phyloP scores from a whole-genome alignment of 1,140 invertebrate species.

The Drosophila sproati region DNA sequence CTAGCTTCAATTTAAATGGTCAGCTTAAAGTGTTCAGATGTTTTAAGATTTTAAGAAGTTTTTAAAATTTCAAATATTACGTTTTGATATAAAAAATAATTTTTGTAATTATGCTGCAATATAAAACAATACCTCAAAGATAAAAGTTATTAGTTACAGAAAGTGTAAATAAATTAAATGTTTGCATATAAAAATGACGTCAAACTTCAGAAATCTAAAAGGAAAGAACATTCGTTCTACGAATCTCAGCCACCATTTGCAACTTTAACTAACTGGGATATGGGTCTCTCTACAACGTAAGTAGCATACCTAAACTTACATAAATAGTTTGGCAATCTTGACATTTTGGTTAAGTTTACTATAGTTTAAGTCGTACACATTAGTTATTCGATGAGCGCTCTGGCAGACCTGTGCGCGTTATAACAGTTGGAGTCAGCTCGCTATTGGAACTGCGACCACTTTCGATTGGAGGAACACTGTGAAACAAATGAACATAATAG shows the following conservation, averaged over 20 bases:
- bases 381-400: constrained; percentile 83
- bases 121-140: too few relatives aligned
- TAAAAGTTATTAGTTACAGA: not conserved
- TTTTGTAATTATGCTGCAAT: too few relatives aligned
- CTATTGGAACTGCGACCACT: constrained; percentile 62
- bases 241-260: not conserved
- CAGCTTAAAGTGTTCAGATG: not conserved
- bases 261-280: constrained; percentile 49
- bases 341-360: constrained; percentile 53
- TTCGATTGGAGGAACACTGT: constrained; percentile 78
- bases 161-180: not conserved
- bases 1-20: not conserved
- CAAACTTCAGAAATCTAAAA: not conserved
- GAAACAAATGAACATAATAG: not conserved
- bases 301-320: constrained; percentile 31
- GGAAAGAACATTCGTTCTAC: not conserved
- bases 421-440: constrained; percentile 80
- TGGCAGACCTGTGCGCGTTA: constrained; percentile 81
- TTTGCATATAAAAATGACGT: too few relatives aligned
- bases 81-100: not conserved
- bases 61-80: not conserved
- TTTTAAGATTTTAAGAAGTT: not conserved
- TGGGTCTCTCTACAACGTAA: constrained; percentile 9
- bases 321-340: constrained; percentile 69
- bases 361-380: constrained; percentile 37